Evolutionary conservation across 2,797 vertebrate genomes (phyloP).

Genomic region (Lepilemur ruficaudatus): DNA sequence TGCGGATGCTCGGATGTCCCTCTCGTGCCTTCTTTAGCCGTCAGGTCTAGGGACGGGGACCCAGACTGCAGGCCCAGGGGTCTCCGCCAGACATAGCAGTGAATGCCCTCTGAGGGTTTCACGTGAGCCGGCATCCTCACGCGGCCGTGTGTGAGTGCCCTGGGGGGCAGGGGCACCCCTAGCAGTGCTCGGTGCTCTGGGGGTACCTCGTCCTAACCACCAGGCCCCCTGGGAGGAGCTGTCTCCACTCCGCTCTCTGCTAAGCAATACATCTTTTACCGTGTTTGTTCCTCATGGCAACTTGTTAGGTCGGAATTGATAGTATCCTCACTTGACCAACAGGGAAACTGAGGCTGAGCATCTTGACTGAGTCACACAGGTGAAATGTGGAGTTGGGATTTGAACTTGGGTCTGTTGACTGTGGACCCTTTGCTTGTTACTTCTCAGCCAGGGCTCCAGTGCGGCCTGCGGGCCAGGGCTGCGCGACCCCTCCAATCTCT

Average conservation of each 20-base stretch:
- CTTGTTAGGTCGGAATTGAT: neutral
- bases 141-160: neutral
- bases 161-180: neutral
- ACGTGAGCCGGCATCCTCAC: no score
- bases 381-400: neutral
- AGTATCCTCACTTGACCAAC: neutral
- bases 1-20: no score
- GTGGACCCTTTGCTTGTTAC: no score
- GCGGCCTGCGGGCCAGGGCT: rapidly evolving
- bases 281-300: neutral
- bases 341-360: neutral
- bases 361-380: rapidly evolving
- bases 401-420: neutral
- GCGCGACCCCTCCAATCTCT: rapidly evolving
- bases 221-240: neutral
- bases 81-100: rapidly evolving
- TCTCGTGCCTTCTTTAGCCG: rapidly evolving
- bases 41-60: neutral
- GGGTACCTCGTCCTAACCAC: no score
- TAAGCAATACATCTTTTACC: neutral
- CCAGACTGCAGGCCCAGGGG: neutral
- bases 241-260: neutral
- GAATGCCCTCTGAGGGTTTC: neutral
- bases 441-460: neutral
- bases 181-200: neutral